Base-by-base conservation (phyloP, 2,888 invertebrate species). In the Auanema freiburgensis region DNA sequence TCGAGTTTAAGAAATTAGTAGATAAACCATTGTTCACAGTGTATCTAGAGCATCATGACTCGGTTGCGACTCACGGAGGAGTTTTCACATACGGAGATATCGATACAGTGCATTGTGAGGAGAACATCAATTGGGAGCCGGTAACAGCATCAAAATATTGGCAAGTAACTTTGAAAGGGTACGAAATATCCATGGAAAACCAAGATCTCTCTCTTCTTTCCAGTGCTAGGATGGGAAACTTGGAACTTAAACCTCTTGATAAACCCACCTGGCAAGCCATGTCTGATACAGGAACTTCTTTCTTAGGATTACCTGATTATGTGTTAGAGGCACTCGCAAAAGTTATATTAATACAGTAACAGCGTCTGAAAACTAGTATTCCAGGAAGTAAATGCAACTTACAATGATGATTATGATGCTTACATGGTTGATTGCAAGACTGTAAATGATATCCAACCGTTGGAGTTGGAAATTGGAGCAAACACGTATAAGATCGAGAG, bases 11-110 rank as follows among this genome's bases (percentile, higher is more conserved):
- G 55, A 67, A 65, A 2, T 66, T 71, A 11, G 64, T 74, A 0
- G 66, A 69, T 5, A 57, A 67, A 41, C 77, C 78, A 10, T 61
- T 79, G 10, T 79, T 79, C 68, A 76, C 77, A 11, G 78, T 73
- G n/a, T 74, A 71, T 43, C 40, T 69, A 40, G 72, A 68, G 43
- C 70, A 67, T 59, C 74, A 71, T 49, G 71, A 69, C 2, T 49
- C 44, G 1, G 33, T 53, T 1, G 24, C 42, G 14, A 42, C 64
- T 0, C 68, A 55, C n/a, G 73, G 73, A 14, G 70, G 73, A 23
- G 61, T 65, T 41, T 74, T 77, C 54, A 76, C 75, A 18, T 76
- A 73, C 57, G 77, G 77, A 11, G 77, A 69, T 16, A 41, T 68
- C 42, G 77, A 77, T 65, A 53, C 57, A 16, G 71, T 71, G 12